A percentile compares a stretch with the other conserved stretches of the same genome.
Evolutionary conservation across 2,888 invertebrate species (phyloP).

Genomic region (Rhamphomyia laevipes): DNA sequence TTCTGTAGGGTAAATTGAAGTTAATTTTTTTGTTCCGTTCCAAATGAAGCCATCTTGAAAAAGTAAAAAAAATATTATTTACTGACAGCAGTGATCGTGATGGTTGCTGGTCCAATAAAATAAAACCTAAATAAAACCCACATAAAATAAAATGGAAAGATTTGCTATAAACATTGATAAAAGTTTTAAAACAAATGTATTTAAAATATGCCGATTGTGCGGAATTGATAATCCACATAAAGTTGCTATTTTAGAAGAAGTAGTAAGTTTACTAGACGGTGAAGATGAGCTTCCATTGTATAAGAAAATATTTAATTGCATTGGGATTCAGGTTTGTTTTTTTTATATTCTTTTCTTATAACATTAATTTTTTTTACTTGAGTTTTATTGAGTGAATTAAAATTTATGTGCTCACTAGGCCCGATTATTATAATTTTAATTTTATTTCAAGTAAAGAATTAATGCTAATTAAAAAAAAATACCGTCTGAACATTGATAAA

Average conservation of each 20-base stretch:
- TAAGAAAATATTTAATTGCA: constrained; percentile 29
- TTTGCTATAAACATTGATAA: constrained; percentile 37
- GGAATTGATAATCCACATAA: constrained; percentile 35
- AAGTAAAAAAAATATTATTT: too few species aligned
- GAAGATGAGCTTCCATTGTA: constrained; percentile 29
- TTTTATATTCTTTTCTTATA: constrained; percentile 7
- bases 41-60: too few species aligned
- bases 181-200: constrained; percentile 30
- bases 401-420: too few species aligned
- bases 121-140: neutral
- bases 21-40: too few species aligned
- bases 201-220: constrained; percentile 36
- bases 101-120: too few species aligned
- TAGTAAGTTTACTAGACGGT: constrained; percentile 14
- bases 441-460: neutral
- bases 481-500: too few species aligned
- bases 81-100: too few species aligned
- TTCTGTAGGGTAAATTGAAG: too few species aligned
- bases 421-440: neutral
- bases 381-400: too few species aligned
- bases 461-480: neutral
- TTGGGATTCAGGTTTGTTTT: constrained; percentile 27
- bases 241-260: constrained; percentile 24
- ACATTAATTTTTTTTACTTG: too few species aligned
- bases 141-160: constrained; percentile 25